Evolutionary conservation across 2,888 invertebrate species (phyloP), one percentile per base, ranked within the genome.

Genomic region (Agapetus fuscipes): DNA sequence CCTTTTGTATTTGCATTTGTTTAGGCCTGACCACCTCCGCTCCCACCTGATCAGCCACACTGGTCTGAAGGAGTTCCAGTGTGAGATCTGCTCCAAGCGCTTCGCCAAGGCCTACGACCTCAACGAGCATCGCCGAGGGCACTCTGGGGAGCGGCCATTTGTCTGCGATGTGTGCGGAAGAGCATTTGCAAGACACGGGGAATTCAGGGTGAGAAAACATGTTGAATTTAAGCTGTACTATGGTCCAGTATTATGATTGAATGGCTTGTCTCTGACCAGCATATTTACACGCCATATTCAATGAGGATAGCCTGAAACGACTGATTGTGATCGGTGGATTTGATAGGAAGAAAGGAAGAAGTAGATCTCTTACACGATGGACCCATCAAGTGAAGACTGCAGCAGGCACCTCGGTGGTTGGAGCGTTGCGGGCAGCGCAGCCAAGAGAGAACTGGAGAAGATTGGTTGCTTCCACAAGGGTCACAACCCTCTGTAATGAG

Each of bases 51-150:
- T 44, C 14, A 43, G 41, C 26, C 48, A 48, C 35, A 48, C 48
- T 6, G 48, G 48, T n/a, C 39, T 48, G 12, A 48, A 46, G 38
- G 48, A 48, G 11, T 48, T 43, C 27, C 48, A 48, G 28, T 48
- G 48, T 24, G 48, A 48, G 29, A 46, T 46, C 9, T 48, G 48
- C 39, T 43, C 43, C 24, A 46, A 46, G 35, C 30, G 43, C 3
- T 48, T 48, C 14, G 45, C 48, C 14, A 45, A 46, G 36, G 34
- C 45, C 2, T 44, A 48, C 17, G 48, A 48, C 24, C 37, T 48
- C 9, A 46, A 41, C 26, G 48, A 48, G 39, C 48, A 48, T 25
- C 24, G 41, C 16, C 30, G 48, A 2, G 40, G 41, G 5, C 48
- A 48, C 35, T 45, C 45, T 17, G 48, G 47, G 3, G 48, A 45